phyloP scores from a whole-genome alignment of 2,888 invertebrate genomes.

The Cynaeus angustus region DNA sequence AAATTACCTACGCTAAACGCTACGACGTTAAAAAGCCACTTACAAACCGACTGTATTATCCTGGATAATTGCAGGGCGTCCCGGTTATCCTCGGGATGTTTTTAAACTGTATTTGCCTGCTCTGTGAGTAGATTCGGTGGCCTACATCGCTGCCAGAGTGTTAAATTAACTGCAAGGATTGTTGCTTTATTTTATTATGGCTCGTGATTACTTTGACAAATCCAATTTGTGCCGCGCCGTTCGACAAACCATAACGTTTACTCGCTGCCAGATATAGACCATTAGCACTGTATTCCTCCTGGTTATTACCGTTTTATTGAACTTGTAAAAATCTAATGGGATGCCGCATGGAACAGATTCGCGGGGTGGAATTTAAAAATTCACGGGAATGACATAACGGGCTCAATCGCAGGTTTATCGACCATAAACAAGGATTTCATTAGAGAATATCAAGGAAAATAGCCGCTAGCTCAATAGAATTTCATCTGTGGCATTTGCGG shows the following conservation, averaged over 20 bases:
- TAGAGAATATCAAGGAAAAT: too few relatives aligned
- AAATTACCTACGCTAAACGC: not conserved
- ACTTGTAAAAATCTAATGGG: slow-evolving; percentile 44
- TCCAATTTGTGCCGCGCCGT: slow-evolving; percentile 45
- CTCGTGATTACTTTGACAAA: slow-evolving; percentile 47
- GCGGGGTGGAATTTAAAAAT: slow-evolving; percentile 13
- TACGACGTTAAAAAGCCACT: not conserved
- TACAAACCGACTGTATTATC: not conserved
- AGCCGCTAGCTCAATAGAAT: too few relatives aligned
- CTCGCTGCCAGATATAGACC: slow-evolving; percentile 42
- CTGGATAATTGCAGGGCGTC: slow-evolving; percentile 15
- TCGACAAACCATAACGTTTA: slow-evolving; percentile 47
- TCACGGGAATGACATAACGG: not conserved
- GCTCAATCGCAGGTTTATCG: not conserved
- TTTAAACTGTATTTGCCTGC: slow-evolving; percentile 20
- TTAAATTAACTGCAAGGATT: slow-evolving; percentile 45
- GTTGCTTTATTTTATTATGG: slow-evolving; percentile 44
- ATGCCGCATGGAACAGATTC: slow-evolving; percentile 30
- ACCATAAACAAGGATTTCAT: not conserved
- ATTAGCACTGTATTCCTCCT: slow-evolving; percentile 43
- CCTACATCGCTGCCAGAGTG: slow-evolving; percentile 36
- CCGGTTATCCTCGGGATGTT: slow-evolving; percentile 11
- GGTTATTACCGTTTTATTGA: slow-evolving; percentile 45
- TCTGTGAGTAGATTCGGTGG: slow-evolving; percentile 17
- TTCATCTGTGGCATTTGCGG: too few relatives aligned